Base-by-base conservation (phyloP, 2,113 vertebrate genomes). In the Parus major region DNA sequence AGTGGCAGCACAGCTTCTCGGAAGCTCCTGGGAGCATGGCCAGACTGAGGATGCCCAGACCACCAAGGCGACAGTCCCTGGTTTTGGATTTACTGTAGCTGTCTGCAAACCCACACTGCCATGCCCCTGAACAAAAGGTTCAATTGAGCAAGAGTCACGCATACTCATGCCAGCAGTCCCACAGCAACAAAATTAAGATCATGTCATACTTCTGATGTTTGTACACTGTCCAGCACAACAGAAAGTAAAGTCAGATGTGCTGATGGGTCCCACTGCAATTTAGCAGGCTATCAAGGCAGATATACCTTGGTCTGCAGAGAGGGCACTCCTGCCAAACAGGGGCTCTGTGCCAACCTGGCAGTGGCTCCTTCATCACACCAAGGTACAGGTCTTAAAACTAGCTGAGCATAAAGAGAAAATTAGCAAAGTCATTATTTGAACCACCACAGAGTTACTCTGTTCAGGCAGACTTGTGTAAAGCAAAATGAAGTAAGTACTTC, bases 61-160 rank as follows among this genome's bases (percentile, higher is more conserved):
- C 94, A 96, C 94, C 91, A 94, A 95, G 93, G 91, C 0, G 12
- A 94, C 69, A 82, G 87, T 41, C 75, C 91, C 85, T 85, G 63
- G 7, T 72, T 95, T 90, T 70, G 82, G 71, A 93, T 90, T 93
- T 85, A 82, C 82, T 95, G 94, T 84, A 86, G 94, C 92, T 85
- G 81, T 65, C 84, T 86, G 66, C 90, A 95, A 95, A 93, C 75
- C 91, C 94, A 95, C 94, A 82, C 59, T 73, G 82, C 87, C 59
- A 0, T 95, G 91, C 53, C 90, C 87, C 91, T 46, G 89, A 97
- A 97, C 93, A 95, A 96, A 95, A 97, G 95, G 93, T 90, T 96
- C 94, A 95, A 95, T 94, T 97, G 96, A 94, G 87, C 94, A 96
- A 94, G 87, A 95, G 94, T 94, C 95, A 95, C 46, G 42, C 75